phyloP scores from a whole-genome alignment of 2,113 vertebrate species.

The Clupea harengus region DNA sequence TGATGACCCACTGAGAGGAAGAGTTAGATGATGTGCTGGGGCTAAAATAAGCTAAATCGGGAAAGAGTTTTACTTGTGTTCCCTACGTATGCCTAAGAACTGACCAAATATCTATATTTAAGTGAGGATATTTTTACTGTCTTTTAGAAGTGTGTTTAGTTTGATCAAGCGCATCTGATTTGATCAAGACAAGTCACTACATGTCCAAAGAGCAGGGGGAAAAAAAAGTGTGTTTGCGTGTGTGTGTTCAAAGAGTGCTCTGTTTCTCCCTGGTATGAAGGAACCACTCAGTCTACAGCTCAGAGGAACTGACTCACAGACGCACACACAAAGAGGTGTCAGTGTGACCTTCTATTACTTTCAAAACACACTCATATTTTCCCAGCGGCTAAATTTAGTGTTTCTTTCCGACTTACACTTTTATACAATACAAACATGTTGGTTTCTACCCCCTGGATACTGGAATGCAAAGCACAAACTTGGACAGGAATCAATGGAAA shows the following conservation, averaged over 20 bases:
- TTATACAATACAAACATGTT: constrained; percentile 42
- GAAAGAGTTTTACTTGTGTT: too few species aligned
- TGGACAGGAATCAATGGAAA: constrained; percentile 28
- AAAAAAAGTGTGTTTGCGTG: not conserved
- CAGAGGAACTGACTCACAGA: not conserved
- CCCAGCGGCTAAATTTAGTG: constrained; percentile 50
- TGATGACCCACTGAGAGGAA: not conserved
- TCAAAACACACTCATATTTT: constrained; percentile 46
- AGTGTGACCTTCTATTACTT: constrained; percentile 39
- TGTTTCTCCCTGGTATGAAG: not conserved
- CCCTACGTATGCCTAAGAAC: not conserved
- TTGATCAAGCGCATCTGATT: not conserved
- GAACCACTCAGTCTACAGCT: constrained; percentile 9
- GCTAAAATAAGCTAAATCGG: not conserved
- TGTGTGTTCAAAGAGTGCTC: constrained; percentile 11
- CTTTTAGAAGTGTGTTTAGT: not conserved
- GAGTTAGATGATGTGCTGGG: not conserved
- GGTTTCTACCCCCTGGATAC: constrained; percentile 28
- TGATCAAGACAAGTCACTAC: not conserved
- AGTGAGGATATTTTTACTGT: not conserved
- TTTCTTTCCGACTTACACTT: constrained; percentile 42
- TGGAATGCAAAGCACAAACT: constrained; percentile 45
- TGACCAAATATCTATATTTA: not conserved
- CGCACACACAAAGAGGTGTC: constrained; percentile 15
- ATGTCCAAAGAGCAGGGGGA: not conserved